These are phyloP conservation scores for Sturmia bella DNA, from an alignment of 2,888 invertebrate genomes.

Conservation along the genomic window DNA sequence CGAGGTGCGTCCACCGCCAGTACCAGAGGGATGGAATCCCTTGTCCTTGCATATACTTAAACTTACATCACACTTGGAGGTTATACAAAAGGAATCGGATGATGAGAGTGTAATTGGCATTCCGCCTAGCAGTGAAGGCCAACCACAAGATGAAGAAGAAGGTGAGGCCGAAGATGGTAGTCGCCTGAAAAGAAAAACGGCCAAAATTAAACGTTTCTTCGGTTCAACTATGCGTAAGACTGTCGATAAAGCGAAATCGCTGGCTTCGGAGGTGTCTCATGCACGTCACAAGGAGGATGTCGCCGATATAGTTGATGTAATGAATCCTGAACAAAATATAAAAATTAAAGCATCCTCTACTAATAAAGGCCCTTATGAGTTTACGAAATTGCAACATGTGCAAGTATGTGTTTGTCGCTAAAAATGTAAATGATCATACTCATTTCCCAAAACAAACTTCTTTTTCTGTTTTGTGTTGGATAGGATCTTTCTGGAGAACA, in stretches of 20 bases:
- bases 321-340: conserved; percentile 89
- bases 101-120: conserved; percentile 88
- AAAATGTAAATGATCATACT: neutral
- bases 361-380: conserved; percentile 98
- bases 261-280: conserved; percentile 93
- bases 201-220: conserved; percentile 89
- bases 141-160: conserved; percentile 81
- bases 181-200: conserved; percentile 82
- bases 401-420: conserved; percentile 83
- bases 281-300: conserved; percentile 94
- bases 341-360: conserved; percentile 97
- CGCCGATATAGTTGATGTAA: conserved; percentile 91
- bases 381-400: conserved; percentile 94
- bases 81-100: conserved; percentile 90
- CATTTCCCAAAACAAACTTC: too few relatives aligned
- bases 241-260: conserved; percentile 93
- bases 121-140: conserved; percentile 81
- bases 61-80: conserved; percentile 90
- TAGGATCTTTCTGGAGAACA: conserved; percentile 91
- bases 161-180: conserved; percentile 82
- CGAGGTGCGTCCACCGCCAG: conserved; percentile 85
- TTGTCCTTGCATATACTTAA: conserved; percentile 97
- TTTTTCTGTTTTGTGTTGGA: neutral
- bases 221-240: conserved; percentile 95
- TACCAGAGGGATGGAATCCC: conserved; percentile 95